Evolutionary conservation across 1,140 invertebrate species (phyloP).

Genomic region (Linepithema humile): DNA sequence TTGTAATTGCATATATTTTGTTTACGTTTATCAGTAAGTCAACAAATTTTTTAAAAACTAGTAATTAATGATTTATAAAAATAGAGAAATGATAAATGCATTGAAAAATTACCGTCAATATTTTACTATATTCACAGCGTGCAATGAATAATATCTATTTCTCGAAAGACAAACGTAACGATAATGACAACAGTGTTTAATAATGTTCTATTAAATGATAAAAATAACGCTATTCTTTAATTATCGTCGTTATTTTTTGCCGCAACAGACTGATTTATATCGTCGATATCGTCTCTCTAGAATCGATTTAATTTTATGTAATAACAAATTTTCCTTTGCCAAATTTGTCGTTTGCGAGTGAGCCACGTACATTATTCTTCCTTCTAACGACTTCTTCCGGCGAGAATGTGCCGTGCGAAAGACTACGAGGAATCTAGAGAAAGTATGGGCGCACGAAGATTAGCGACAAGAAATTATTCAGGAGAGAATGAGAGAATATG

Average conservation of each 20-base stretch:
- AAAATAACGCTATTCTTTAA: not conserved
- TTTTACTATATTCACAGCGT: not conserved
- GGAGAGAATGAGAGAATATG: not conserved
- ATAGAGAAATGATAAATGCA: not conserved
- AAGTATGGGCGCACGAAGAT: not conserved
- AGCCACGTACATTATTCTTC: not conserved
- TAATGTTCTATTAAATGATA: not conserved
- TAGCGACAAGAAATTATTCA: not conserved
- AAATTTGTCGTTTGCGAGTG: not conserved
- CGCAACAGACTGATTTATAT: not conserved
- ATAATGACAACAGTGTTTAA: not conserved
- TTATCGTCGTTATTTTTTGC: not conserved
- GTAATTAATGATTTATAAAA: not conserved
- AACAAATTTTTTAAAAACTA: not conserved
- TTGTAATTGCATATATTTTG: not conserved
- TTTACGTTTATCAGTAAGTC: not conserved
- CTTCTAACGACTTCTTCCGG: not conserved
- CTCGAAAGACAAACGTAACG: slow-evolving; percentile 13
- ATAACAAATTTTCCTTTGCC: not conserved
- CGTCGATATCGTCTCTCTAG: not conserved
- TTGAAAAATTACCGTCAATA: not conserved
- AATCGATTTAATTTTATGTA: not conserved
- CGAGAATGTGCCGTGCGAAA: not conserved
- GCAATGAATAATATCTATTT: not conserved
- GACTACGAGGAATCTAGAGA: not conserved